Base-by-base conservation (phyloP, 2,113 vertebrate species). In the Chiloscyllium plagiosum region DNA sequence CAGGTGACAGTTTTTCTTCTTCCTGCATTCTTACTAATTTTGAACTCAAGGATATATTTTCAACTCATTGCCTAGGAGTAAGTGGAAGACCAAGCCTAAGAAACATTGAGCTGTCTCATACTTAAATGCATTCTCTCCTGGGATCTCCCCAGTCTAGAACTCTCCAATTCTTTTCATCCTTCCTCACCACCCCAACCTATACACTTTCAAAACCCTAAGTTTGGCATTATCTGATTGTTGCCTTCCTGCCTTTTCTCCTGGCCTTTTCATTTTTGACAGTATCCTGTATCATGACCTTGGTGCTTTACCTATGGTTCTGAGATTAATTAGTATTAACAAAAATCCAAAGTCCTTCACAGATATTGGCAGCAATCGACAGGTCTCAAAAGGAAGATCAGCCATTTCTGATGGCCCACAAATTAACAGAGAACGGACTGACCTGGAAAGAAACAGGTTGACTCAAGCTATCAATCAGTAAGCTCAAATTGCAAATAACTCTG, bases 281-380 rank as follows among this genome's bases (percentile, higher is more conserved):
- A 33, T 66, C 61, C 29, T 92, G 89, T n/a, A 65, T 92, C 13
- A 20, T 33, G 33, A n/a, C 56, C 89, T 93, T 66, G 65, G 15
- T 92, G 15, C 3, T 92, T 66, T 29, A 92, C 33, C 56, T 65
- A 37, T 37, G 61, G 19, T 17, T 68, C 65, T 42, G 6, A 93
- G 24, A 4, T 93, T 93, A 93, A 93, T 90, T 65, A 90, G 65
- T 66, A 93, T 93, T 93, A 93, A 93, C 33, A 66, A n/a, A 22
- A 66, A 93, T 93, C 61, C 89, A 65, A 66, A 65, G n/a, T 65
- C 65, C 12, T 93, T 93, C 15, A 22, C 65, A 65, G 89, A 93
- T 65, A 93, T 93, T 70, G 68, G 68, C 37, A 70, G 68, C 37
- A 42, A 47, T 69, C 37, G 5, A 17, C 17, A 95, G 47, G 47